phyloP scores from a whole-genome alignment of 2,113 vertebrate genomes.

The Cavia porcellus region DNA sequence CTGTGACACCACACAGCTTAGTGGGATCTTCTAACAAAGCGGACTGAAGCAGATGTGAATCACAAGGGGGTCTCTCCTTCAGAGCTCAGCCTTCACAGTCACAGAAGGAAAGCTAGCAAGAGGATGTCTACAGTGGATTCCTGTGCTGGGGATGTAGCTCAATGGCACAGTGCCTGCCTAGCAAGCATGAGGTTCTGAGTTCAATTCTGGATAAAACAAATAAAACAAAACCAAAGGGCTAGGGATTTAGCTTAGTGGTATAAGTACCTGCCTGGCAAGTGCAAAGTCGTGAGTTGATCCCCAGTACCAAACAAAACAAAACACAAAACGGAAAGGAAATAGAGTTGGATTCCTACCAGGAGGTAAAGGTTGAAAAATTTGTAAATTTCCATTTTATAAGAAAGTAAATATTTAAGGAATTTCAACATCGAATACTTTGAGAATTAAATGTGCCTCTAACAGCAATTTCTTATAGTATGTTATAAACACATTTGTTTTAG shows the following conservation, averaged over 20 bases:
- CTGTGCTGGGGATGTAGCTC: too few species aligned
- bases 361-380: constrained; percentile 74
- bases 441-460: constrained; percentile 81
- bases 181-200: too few species aligned
- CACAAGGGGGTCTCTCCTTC: not conserved
- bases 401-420: constrained; percentile 85
- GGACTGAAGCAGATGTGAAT: not conserved
- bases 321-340: too few species aligned
- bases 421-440: constrained; percentile 77
- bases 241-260: too few species aligned
- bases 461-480: constrained; percentile 73
- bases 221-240: too few species aligned
- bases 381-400: constrained; percentile 80
- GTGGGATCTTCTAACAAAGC: not conserved
- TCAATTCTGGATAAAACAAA: too few species aligned
- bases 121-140: not conserved
- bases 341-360: constrained; percentile 23
- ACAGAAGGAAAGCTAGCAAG: not conserved
- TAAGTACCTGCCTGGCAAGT: too few species aligned
- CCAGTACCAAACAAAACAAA: too few species aligned
- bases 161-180: too few species aligned
- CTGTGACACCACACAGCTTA: not conserved
- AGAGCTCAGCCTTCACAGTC: not conserved
- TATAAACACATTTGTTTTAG: constrained; percentile 73
- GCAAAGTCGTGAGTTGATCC: too few species aligned